These are phyloP conservation scores for Rhincodon typus DNA, from an alignment of 2,797 vertebrate genomes.

Conservation along the genomic window DNA sequence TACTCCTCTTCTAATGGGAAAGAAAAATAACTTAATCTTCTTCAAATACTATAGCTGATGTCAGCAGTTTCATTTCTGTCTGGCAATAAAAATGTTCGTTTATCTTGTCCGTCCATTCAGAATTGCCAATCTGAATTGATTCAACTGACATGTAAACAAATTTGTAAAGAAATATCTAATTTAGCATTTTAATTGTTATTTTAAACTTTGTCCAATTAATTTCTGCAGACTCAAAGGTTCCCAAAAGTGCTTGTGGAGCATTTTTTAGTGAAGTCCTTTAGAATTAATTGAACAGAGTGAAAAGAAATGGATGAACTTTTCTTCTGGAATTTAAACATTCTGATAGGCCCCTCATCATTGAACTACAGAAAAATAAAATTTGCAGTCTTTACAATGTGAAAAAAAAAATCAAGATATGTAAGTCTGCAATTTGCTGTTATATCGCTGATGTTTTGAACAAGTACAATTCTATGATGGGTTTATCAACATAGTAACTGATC, in stretches of 20 bases:
- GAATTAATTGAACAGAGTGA: not conserved
- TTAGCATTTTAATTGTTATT: not conserved
- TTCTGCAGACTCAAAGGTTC: not conserved
- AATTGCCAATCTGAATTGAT: not conserved
- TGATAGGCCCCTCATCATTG: not conserved
- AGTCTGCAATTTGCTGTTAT: too few relatives aligned
- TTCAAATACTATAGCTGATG: not conserved
- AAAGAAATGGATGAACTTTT: not conserved
- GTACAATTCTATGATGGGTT: not conserved
- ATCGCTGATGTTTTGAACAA: not conserved
- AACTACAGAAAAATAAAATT: too few relatives aligned
- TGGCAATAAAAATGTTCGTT: constrained; percentile 8
- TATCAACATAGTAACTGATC: not conserved
- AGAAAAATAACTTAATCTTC: not conserved
- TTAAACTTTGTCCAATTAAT: not conserved
- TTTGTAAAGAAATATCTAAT: not conserved
- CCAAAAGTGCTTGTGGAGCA: not conserved
- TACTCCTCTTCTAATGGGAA: not conserved
- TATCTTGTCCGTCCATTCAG: not conserved
- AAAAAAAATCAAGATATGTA: not conserved
- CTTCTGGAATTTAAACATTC: not conserved
- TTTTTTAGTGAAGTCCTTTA: not conserved
- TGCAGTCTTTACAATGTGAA: too few relatives aligned
- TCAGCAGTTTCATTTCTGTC: not conserved
- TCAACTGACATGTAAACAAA: not conserved